Evolutionary conservation across 2,797 vertebrate genomes (phyloP).

Genomic region (Notoglanidium macrostoma): DNA sequence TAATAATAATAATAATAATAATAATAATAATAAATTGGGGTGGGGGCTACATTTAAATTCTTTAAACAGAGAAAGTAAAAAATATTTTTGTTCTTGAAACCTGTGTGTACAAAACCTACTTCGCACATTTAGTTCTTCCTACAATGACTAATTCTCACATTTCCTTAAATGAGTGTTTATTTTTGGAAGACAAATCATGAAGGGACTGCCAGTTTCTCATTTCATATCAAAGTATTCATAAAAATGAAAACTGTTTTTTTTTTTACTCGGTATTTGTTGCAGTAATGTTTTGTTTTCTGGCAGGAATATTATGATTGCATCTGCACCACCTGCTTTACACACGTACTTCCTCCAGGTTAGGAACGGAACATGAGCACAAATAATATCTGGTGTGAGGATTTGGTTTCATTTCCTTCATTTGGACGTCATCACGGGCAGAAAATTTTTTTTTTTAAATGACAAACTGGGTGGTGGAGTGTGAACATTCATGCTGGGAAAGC

Average conservation of each 20-base stretch:
- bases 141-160: background rate
- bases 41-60: background rate
- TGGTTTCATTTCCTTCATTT: background rate
- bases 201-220: background rate
- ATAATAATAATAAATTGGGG: too few species aligned
- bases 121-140: background rate
- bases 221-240: background rate
- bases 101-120: background rate
- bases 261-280: background rate
- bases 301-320: background rate
- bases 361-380: background rate
- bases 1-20: too few species aligned
- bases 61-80: background rate
- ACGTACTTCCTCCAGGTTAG: background rate
- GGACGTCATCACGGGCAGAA: background rate
- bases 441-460: slow-evolving; percentile 8
- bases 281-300: background rate
- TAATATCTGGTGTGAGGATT: background rate
- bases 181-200: background rate
- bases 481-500: slow-evolving; percentile 25
- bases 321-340: background rate
- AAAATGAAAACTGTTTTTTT: background rate
- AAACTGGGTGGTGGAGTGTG: slow-evolving; percentile 12
- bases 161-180: background rate
- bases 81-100: background rate